Evolutionary conservation across 2,113 vertebrate genomes (phyloP), one percentile per base, ranked within the genome.

Genomic region (Psittacula cyanocephala): DNA sequence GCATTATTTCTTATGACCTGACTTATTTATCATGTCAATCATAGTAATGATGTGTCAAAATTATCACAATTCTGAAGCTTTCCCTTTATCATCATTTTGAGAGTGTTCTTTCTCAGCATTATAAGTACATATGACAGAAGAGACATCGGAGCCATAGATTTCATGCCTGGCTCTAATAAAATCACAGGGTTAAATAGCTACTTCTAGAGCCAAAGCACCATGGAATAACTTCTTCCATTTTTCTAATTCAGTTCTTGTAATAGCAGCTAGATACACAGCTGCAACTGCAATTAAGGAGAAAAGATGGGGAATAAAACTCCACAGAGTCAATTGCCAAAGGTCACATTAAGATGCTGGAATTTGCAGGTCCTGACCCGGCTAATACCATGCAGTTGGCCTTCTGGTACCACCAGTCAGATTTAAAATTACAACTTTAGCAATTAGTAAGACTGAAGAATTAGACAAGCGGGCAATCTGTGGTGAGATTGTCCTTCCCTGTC

Each of bases 1-100:
- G 78, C 76, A 96, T 97, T 95, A 96, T 96, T 94, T 96, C 88
- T 94, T 88, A 89, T 93, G 96, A 97, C 97, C 97, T 96, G 96
- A 96, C 96, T 92, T 96, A 97, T 98, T 98, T 97, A 96, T 93
- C 91, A 85, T 95, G 96, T 97, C 96, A 97, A 93, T 98, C 96
- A 96, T 13, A 88, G 82, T 96, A 97, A 97, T 94, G 97, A 95
- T 97, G 93, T 97, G 85, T 82, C 94, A 91, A 88, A 93, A 91
- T 93, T 94, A 91, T 95, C 88, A 86, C 76, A 89, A 50, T 81
- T 81, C 75, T 93, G 81, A 89, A 83, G 84, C 55, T 81, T 95
- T 88, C 93, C 69, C 60, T 93, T 85, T 82, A 70, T 87, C 49
- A 82, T 92, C 39, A 55, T 95, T 77, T 86, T 46, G 49, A 79